A percentile compares a stretch with the other conserved stretches of the same genome.
phyloP scores from a whole-genome alignment of 1,140 invertebrate species.

The Drosophila varians region DNA sequence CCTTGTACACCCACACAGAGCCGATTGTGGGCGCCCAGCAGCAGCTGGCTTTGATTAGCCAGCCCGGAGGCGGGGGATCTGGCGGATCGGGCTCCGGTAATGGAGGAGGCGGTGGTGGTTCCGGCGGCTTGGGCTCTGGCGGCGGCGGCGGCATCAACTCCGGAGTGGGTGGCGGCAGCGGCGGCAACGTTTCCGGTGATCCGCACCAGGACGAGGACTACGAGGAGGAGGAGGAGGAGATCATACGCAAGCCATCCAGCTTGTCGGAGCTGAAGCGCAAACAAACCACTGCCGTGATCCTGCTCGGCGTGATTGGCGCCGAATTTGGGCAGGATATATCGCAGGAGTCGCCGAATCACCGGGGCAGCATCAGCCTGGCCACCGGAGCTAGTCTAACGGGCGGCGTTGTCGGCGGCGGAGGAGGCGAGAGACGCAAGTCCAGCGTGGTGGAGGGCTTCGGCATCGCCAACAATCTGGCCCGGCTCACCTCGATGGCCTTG shows the following conservation, averaged over 20 bases:
- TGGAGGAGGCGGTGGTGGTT: constrained; percentile 3
- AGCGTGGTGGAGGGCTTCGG: constrained; percentile 95
- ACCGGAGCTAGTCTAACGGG: constrained; percentile 16
- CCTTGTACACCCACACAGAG: constrained; percentile 91
- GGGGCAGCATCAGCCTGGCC: constrained; percentile 84
- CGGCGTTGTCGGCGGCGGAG: constrained; percentile 38
- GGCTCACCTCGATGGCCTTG: constrained; percentile 96
- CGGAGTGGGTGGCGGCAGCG: constrained; percentile 6
- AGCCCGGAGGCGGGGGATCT: constrained; percentile 67
- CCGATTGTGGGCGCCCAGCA: constrained; percentile 86
- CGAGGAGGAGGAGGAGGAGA: constrained; percentile 93
- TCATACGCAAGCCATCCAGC: constrained; percentile 91
- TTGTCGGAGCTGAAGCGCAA: constrained; percentile 95
- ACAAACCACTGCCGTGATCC: constrained; percentile 98
- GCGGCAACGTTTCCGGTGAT: constrained; percentile 11
- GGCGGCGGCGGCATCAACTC: constrained; percentile 3
- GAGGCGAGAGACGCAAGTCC: constrained; percentile 88
- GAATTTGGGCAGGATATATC: constrained; percentile 97
- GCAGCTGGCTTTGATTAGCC: constrained; percentile 68
- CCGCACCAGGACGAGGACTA: constrained; percentile 87
- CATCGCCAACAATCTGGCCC: constrained; percentile 94
- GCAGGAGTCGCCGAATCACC: constrained; percentile 85
- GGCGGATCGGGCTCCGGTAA: constrained; percentile 27
- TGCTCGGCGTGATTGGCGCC: constrained; percentile 98
- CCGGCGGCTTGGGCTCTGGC: background rate